Evolutionary conservation across 2,113 vertebrate species (phyloP).

Genomic region (Benitochromis conjunctus): DNA sequence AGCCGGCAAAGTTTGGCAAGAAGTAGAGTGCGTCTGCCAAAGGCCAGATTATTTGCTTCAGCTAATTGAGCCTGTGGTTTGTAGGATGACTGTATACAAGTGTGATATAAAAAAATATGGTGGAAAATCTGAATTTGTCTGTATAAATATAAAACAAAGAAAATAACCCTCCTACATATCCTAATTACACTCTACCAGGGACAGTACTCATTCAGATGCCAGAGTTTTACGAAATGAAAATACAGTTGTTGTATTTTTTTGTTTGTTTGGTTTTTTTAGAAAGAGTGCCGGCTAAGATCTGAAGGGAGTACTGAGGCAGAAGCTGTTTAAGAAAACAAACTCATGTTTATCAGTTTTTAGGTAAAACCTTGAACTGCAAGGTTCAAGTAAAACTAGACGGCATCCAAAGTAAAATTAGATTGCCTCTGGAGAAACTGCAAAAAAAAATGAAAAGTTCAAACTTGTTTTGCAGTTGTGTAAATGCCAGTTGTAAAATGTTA

Average conservation of each 20-base stretch:
- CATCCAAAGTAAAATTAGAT: neutral
- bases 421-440: neutral
- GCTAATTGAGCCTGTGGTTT: conserved; percentile 51
- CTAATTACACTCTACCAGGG: neutral
- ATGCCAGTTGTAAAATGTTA: neutral
- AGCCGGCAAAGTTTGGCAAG: conserved; percentile 67
- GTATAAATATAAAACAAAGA: neutral
- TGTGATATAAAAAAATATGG: neutral
- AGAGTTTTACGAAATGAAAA: neutral
- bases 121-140: neutral
- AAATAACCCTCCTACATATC: neutral
- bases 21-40: conserved; percentile 51
- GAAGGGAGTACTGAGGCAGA: accelerated
- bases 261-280: neutral
- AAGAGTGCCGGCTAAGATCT: neutral
- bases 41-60: conserved; percentile 58
- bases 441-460: neutral
- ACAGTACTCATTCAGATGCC: neutral
- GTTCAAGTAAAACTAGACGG: too few relatives aligned
- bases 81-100: neutral
- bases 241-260: neutral
- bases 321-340: neutral
- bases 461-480: neutral
- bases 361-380: neutral
- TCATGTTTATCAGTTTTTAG: neutral